A percentile compares a stretch with the other conserved stretches of the same genome.
phyloP scores from a whole-genome alignment of 2,888 invertebrate species.

The Prosopocoilus inquinatus region DNA sequence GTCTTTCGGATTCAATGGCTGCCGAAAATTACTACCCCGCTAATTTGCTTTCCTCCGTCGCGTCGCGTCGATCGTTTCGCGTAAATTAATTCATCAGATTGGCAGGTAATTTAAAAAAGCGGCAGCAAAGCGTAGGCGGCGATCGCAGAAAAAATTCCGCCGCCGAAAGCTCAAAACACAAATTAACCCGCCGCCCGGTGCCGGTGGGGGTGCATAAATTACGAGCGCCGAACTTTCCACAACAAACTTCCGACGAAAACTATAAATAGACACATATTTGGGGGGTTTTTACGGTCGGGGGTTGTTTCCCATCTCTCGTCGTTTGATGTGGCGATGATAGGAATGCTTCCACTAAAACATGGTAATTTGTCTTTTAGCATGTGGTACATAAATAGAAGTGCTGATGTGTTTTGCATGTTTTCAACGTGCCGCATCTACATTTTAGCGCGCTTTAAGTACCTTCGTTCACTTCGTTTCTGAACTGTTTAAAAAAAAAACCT shows the following conservation, averaged over 20 bases:
- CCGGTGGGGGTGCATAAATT: neutral
- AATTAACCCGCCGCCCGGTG: neutral
- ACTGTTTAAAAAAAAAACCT: too few species aligned
- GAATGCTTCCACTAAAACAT: slow-evolving; percentile 25
- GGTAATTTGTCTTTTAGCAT: slow-evolving; percentile 29
- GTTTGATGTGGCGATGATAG: slow-evolving; percentile 28
- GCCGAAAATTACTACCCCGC: too few species aligned
- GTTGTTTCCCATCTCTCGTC: slow-evolving; percentile 18
- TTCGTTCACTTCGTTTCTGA: too few species aligned
- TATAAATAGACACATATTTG: slow-evolving; percentile 23
- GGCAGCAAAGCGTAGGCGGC: too few species aligned
- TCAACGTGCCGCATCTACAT: neutral
- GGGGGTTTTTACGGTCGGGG: slow-evolving; percentile 24
- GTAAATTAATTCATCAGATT: too few species aligned
- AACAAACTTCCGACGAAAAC: slow-evolving; percentile 17
- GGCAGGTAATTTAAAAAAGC: too few species aligned
- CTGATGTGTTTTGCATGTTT: slow-evolving; percentile 16
- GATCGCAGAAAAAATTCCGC: too few species aligned
- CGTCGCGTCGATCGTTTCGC: too few species aligned
- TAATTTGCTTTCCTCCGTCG: too few species aligned
- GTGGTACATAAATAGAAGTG: slow-evolving; percentile 20
- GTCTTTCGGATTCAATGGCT: too few species aligned
- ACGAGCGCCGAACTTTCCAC: slow-evolving; percentile 9
- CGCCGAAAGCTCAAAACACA: neutral
- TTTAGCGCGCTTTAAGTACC: too few species aligned